phyloP scores from a whole-genome alignment of 1,140 invertebrate species.

The Eriosoma lanigerum region DNA sequence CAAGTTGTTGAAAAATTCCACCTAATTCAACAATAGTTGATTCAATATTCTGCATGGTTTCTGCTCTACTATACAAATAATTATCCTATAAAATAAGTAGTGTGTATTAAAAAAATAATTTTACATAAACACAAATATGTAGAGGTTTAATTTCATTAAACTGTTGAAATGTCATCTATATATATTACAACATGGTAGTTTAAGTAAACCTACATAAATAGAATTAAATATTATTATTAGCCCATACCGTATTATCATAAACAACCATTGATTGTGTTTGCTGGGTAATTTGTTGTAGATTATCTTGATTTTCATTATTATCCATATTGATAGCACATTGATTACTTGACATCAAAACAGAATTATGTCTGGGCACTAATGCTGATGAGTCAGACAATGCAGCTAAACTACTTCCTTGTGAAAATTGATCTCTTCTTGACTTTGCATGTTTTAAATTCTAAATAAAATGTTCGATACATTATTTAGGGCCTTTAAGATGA shows the following conservation, averaged over 20 bases:
- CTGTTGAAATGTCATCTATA: no score
- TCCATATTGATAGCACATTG: conserved; percentile 77
- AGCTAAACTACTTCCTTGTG: conserved; percentile 57
- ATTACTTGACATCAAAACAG: conserved; percentile 66
- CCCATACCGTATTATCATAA: conserved; percentile 35
- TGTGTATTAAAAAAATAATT: not conserved
- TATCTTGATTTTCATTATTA: conserved; percentile 61
- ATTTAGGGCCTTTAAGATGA: no score
- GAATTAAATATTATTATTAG: not conserved
- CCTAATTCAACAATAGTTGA: conserved; percentile 99
- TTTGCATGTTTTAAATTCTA: conserved; percentile 95
- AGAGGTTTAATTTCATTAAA: no score
- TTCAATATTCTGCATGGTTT: conserved; percentile 99
- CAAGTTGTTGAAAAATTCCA: conserved; percentile 96
- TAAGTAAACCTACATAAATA: no score
- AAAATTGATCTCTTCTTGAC: conserved; percentile 89
- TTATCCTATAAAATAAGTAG: conserved; percentile 65
- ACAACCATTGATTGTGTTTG: conserved; percentile 54
- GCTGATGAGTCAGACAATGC: conserved; percentile 29
- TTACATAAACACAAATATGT: no score
- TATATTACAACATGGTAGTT: no score
- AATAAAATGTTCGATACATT: conserved; percentile 20
- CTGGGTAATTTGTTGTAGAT: conserved; percentile 62
- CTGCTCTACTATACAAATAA: conserved; percentile 89
- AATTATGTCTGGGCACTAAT: conserved; percentile 60